Conservation (phyloP, 2,888 invertebrate species). For the Bibio marci region DNA sequence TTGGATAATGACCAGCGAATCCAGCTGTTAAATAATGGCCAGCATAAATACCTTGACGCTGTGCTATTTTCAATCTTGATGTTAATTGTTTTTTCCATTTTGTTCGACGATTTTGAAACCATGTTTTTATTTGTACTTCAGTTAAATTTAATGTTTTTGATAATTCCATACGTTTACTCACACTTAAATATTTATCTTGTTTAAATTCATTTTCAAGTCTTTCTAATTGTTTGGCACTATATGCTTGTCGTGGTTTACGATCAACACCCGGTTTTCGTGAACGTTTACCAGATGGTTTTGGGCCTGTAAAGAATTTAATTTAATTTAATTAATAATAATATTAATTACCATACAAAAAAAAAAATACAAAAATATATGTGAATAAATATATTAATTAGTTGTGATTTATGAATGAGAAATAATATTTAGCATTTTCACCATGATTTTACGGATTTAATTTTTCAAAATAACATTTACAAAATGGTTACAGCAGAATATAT, state of each 20-base stretch:
- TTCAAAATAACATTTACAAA: too few species aligned
- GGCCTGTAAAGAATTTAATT: conserved; percentile 40
- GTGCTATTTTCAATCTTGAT: conserved; percentile 73
- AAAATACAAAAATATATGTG: too few species aligned
- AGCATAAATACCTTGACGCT: conserved; percentile 62
- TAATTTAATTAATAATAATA: too few species aligned
- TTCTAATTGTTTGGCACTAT: conserved; percentile 87
- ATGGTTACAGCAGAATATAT: too few species aligned
- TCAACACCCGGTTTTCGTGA: conserved; percentile 78
- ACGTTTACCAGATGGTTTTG: conserved; percentile 61
- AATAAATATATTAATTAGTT: background rate
- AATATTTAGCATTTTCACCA: too few species aligned
- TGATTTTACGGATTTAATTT: too few species aligned
- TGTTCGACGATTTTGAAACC: conserved; percentile 90
- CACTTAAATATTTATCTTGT: conserved; percentile 88
- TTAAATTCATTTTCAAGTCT: conserved; percentile 86
- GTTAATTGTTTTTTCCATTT: conserved; percentile 97
- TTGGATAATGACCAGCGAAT: conserved; percentile 8
- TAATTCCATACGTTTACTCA: conserved; percentile 85
- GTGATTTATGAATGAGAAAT: too few species aligned
- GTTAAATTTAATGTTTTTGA: conserved; percentile 77
- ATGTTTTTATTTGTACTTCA: conserved; percentile 92
- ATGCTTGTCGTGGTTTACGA: conserved; percentile 89
- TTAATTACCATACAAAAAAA: too few species aligned
- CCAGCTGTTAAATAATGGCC: conserved; percentile 46